Percentiles rank a stretch among this genome's conserved stretches.
Evolutionary conservation across 2,113 vertebrate species (phyloP).

Genomic region (Dolichotis patagonum): DNA sequence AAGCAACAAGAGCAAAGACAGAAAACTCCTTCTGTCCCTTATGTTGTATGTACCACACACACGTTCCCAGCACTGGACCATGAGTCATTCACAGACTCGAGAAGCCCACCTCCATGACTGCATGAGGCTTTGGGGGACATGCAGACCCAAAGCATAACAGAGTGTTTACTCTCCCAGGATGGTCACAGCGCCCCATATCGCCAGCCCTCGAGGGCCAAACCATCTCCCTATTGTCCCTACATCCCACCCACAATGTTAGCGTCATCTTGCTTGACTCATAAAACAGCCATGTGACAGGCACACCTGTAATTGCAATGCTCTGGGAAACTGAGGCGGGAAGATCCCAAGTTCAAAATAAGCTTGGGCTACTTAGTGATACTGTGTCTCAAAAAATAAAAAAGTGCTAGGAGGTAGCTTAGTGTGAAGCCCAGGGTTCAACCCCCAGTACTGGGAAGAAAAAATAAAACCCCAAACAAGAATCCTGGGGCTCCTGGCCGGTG

Average conservation of each 20-base stretch:
- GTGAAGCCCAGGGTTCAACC: neutral
- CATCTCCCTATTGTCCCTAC: no score
- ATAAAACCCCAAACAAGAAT: neutral
- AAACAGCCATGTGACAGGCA: neutral
- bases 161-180: neutral
- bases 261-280: neutral
- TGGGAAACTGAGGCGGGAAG: neutral
- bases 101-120: no score
- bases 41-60: no score
- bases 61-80: no score
- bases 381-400: neutral
- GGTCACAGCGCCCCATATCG: fast-evolving
- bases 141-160: no score
- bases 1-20: no score
- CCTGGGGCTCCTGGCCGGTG: neutral
- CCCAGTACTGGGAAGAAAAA: neutral
- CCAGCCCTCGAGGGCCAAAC: neutral
- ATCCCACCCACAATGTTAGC: neutral
- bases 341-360: neutral
- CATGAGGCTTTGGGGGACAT: no score
- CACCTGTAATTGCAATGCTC: neutral
- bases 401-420: neutral
- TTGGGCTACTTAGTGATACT: neutral
- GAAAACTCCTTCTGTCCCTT: no score
- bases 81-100: no score